A percentile compares a stretch with the other conserved stretches of the same genome.
These are phyloP conservation scores for Agrypnus murinus DNA, from an alignment of 2,888 invertebrate genomes.

Conservation along the genomic window DNA sequence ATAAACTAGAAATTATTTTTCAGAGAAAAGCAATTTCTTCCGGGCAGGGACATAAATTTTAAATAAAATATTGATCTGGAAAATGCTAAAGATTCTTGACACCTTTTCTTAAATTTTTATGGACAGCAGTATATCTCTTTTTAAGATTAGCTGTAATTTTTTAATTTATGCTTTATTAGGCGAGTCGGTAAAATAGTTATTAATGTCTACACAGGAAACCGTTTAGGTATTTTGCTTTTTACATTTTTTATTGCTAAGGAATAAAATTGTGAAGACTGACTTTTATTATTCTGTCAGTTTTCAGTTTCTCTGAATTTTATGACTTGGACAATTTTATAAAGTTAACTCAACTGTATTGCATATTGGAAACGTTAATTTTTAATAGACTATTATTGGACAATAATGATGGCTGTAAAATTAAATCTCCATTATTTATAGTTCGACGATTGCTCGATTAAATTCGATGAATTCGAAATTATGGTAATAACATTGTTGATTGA, in stretches of 20 bases:
- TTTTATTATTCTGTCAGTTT: constrained; percentile 27
- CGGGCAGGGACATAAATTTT: constrained; percentile 36
- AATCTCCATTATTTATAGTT: constrained; percentile 22
- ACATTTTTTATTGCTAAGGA: constrained; percentile 30
- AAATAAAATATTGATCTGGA: constrained; percentile 46
- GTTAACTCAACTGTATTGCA: neutral
- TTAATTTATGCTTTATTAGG: constrained; percentile 46
- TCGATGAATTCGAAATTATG: constrained; percentile 16
- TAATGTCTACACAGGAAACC: constrained; percentile 27
- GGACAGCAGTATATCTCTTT: constrained; percentile 19
- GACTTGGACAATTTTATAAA: constrained; percentile 5
- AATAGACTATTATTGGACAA: constrained; percentile 16
- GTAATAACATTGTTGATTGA: too few relatives aligned
- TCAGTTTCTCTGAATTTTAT: constrained; percentile 16
- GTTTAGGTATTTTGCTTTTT: constrained; percentile 27
- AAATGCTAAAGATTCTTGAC: constrained; percentile 32
- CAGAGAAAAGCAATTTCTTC: constrained; percentile 39
- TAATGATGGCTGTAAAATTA: constrained; percentile 23
- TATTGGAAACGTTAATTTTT: constrained; percentile 21
- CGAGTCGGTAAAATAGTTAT: constrained; percentile 41
- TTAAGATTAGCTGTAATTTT: constrained; percentile 37
- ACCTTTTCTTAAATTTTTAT: constrained; percentile 28
- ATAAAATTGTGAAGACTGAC: constrained; percentile 35
- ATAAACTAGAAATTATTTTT: constrained; percentile 36
- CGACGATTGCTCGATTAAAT: constrained; percentile 1